Base-by-base conservation (phyloP, 2,113 vertebrate genomes). In the Apeltes quadracus region DNA sequence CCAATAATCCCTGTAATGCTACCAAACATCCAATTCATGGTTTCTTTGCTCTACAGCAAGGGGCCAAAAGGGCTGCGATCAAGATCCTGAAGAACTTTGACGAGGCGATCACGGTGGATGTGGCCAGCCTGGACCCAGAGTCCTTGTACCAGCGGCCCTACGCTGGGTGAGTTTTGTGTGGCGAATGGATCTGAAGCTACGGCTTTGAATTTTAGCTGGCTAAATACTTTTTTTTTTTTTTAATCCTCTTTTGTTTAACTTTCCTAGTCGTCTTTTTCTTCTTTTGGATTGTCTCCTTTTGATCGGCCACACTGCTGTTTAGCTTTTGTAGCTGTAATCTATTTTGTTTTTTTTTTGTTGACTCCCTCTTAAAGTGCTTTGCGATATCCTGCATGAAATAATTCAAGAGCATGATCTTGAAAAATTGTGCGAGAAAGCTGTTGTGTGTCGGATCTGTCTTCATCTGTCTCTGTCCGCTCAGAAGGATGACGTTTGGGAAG, bases 41-140 rank as follows among this genome's bases (percentile, higher is more conserved):
- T 71, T 0, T 82, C 20, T 46, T 25, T 15, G 16, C n/a, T 3
- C 63, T 67, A 4, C 85, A 92, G 84, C 92, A 93, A 20, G 78
- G 75, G 83, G 75, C 94, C 89, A 98, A 94, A 94, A 98, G 96
- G 92, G 93, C 95, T 75, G 96, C 91, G 51, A 92, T 99, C 90
- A 99, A 98, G 94, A 99, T 99, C 92, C 91, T 99, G 91, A 99
- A 99, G 91, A 99, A 99, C 90, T 99, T 99, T 88, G 97, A 99
- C 70, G 98, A 99, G 94, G 97, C 96, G 32, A 99, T 99, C 94
- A 97, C 96, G 14, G 97, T 99, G 67, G 98, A 99, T 84, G 94
- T 95, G 50, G 94, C 97, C 85, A 99, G 96, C 82, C 90, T 99
- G 93, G 98, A 99, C 87, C 98, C 98, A 0, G 98, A 99, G 81